Base-by-base conservation (phyloP, 2,113 vertebrate species). In the Sapajus apella region DNA sequence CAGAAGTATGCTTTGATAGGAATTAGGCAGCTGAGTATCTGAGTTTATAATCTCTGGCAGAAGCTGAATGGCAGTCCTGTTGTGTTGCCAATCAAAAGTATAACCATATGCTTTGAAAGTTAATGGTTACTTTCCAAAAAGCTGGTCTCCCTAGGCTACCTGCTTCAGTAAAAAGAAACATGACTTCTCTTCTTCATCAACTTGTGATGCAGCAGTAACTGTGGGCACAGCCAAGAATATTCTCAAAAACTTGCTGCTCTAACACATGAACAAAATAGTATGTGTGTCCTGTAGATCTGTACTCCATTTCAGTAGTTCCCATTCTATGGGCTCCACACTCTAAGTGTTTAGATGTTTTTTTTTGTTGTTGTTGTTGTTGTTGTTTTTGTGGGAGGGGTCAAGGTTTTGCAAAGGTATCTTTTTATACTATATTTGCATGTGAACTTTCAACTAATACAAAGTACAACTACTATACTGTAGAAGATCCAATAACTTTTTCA, bases 61-160 rank as follows among this genome's bases (percentile, higher is more conserved):
- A 70, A 80, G 96, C 83, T 96, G 73, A 86, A 95, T 21, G 75
- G 17, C 16, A 82, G 50, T 11, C 82, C 32, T 40, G 13, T 20
- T 72, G 27, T 85, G 58, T 25, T 96, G 82, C 18, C 66, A 91
- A 12, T 97, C 85, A 97, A 94, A 81, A 50, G 32, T 20, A 61
- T 50, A 90, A 82, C 35, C 43, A 52, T 25, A 80, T 12, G 45
- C n/a, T 91, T 77, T 86, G 45, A 86, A 96, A 89, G 66, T 85
- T 55, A 84, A 27, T 18, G 12, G 52, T 82, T 83, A 70, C 66
- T 4, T 72, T 84, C 8, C 87, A 72, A 85, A 70, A 68, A 82
- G 32, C 23, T 95, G 27, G 13, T 52, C 12, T 95, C 40, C 5
- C 7, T 73, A 32, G 4, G 32, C 87, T 35, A 5, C 32, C 35